These are phyloP conservation scores for Hedychridium roseum DNA, from an alignment of 2,888 invertebrate genomes.

Conservation along the genomic window DNA sequence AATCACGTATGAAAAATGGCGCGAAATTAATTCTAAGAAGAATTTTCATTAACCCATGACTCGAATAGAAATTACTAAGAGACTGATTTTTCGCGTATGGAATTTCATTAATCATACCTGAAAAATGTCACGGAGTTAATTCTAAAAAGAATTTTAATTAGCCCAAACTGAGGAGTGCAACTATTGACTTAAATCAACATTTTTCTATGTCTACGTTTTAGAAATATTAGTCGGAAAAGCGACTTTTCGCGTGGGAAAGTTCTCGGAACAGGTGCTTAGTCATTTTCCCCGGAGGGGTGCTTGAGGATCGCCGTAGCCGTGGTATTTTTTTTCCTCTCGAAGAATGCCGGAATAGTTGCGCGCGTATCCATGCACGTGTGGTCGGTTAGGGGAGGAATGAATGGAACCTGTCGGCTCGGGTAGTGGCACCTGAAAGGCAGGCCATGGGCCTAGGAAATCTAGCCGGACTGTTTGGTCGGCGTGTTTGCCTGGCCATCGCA, in stretches of 20 bases:
- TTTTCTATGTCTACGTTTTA: too few species aligned
- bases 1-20: too few species aligned
- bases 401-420: constrained; percentile 44
- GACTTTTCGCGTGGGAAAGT: too few species aligned
- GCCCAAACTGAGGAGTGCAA: too few species aligned
- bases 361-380: constrained; percentile 9
- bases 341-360: not conserved
- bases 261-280: too few species aligned
- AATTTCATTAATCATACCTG: too few species aligned
- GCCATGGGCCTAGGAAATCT: constrained; percentile 4
- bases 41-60: not conserved
- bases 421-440: constrained; percentile 38
- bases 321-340: not conserved
- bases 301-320: not conserved
- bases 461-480: not conserved
- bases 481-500: not conserved
- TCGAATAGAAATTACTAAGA: not conserved
- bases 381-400: constrained; percentile 30
- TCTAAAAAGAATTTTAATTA: too few species aligned
- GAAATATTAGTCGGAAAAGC: too few species aligned
- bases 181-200: too few species aligned
- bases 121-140: too few species aligned
- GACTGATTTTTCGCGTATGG: not conserved
- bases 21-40: not conserved
- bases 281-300: too few species aligned